A percentile compares a stretch with the other conserved stretches of the same genome.
These are phyloP conservation scores for Yponomeuta plumbellus DNA, from an alignment of 2,888 invertebrate genomes.

Conservation along the genomic window DNA sequence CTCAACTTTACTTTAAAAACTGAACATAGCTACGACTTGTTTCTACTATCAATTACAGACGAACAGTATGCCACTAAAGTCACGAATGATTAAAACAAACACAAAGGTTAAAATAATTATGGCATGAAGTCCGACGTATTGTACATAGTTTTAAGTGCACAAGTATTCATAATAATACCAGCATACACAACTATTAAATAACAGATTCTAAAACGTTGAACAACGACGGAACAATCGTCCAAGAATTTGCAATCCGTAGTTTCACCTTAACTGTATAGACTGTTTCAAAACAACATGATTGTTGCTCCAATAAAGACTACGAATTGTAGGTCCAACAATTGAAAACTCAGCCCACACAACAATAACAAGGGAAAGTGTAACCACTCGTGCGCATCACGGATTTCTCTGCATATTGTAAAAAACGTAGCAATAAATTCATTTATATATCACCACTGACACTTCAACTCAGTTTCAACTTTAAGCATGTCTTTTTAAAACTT, in stretches of 20 bases:
- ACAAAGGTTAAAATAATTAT: background rate
- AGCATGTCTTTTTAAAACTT: background rate
- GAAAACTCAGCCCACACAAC: constrained; percentile 27
- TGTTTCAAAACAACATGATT: background rate
- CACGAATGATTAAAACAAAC: background rate
- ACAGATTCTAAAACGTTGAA: background rate
- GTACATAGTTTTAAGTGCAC: no score
- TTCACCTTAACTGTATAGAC: background rate
- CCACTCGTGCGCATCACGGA: constrained; percentile 60
- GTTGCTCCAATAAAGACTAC: constrained; percentile 24
- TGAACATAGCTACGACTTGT: no score
- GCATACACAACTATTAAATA: background rate
- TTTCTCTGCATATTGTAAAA: constrained; percentile 29
- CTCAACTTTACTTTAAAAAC: no score
- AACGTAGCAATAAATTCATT: background rate
- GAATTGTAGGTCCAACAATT: constrained; percentile 31
- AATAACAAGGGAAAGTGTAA: constrained; percentile 53
- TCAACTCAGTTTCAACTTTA: background rate
- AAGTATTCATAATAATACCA: no score
- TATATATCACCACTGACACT: background rate
- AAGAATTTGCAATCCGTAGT: background rate
- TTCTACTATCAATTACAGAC: background rate
- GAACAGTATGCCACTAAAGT: background rate
- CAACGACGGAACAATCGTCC: background rate
- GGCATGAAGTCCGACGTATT: no score